Conservation (phyloP, 2,888 invertebrate genomes). For the Pollenia labialis region DNA sequence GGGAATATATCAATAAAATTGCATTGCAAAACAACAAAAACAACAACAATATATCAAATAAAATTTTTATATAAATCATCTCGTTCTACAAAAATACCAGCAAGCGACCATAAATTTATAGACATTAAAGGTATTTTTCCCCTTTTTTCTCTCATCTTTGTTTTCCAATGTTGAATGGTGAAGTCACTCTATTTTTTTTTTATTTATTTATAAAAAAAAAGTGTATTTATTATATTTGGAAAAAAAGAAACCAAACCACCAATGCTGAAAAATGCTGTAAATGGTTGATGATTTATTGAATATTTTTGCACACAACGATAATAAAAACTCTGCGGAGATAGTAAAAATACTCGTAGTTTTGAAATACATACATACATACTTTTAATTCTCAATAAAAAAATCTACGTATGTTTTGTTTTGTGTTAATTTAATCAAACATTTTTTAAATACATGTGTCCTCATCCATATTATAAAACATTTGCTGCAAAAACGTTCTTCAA, state of each 20-base stretch:
- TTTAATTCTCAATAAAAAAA: too few species aligned
- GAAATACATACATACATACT: too few species aligned
- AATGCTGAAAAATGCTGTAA: slow-evolving; percentile 12
- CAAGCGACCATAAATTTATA: slow-evolving; percentile 11
- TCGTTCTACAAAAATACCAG: neutral
- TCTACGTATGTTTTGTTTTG: too few species aligned
- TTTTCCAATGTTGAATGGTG: neutral
- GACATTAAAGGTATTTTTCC: neutral
- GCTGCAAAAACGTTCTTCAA: too few species aligned
- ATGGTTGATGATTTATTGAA: slow-evolving; percentile 3
- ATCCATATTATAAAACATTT: too few species aligned
- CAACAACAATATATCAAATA: slow-evolving; percentile 33
- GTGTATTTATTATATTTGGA: neutral
- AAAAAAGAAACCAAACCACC: neutral
- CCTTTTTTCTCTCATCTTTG: neutral
- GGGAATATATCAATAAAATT: slow-evolving; percentile 25
- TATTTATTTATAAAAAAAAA: neutral
- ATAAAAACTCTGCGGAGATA: neutral
- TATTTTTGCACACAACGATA: neutral
- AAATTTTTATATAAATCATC: slow-evolving; percentile 48
- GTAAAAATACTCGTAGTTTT: too few species aligned
- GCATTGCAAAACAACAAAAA: slow-evolving; percentile 7
- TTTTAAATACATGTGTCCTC: too few species aligned
- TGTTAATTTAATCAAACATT: too few species aligned
- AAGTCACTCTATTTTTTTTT: neutral